Conservation (phyloP, 2,888 invertebrate genomes). For the Pyrrhosoma nymphula region DNA sequence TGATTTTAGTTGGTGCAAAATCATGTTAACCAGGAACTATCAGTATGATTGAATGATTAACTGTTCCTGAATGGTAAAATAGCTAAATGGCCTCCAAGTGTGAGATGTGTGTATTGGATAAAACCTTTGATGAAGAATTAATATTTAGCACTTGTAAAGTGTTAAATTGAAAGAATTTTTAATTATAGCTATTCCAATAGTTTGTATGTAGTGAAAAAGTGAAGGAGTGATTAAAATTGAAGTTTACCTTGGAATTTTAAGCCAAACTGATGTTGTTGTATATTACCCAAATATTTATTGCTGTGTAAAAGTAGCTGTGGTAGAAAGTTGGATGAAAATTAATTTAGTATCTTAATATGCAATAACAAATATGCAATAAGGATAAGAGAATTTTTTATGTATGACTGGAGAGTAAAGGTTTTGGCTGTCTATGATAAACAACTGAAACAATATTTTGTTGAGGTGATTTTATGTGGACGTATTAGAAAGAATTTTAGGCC, state of each 20-base stretch:
- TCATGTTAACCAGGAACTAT: slow-evolving; percentile 17
- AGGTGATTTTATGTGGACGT: neutral
- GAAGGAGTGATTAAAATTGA: neutral
- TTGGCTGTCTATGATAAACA: neutral
- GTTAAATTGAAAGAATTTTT: neutral
- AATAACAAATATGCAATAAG: neutral
- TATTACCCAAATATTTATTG: slow-evolving; percentile 1
- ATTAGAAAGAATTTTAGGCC: neutral
- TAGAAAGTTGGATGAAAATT: neutral
- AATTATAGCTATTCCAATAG: neutral
- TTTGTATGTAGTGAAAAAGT: neutral
- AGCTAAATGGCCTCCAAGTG: neutral
- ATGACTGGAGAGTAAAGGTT: neutral
- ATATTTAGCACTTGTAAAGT: neutral
- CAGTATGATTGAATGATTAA: neutral
- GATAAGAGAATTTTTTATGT: neutral
- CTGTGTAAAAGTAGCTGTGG: neutral
- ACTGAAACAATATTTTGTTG: slow-evolving; percentile 16
- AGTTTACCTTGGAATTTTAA: neutral
- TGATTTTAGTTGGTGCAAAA: neutral
- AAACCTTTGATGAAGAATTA: neutral
- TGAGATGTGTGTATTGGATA: neutral
- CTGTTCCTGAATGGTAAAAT: neutral
- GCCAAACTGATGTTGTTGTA: neutral
- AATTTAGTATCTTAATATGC: neutral